Evolutionary conservation across 2,888 invertebrate genomes (phyloP), one percentile per base, ranked within the genome.

Genomic region (Incurvaria masculella): DNA sequence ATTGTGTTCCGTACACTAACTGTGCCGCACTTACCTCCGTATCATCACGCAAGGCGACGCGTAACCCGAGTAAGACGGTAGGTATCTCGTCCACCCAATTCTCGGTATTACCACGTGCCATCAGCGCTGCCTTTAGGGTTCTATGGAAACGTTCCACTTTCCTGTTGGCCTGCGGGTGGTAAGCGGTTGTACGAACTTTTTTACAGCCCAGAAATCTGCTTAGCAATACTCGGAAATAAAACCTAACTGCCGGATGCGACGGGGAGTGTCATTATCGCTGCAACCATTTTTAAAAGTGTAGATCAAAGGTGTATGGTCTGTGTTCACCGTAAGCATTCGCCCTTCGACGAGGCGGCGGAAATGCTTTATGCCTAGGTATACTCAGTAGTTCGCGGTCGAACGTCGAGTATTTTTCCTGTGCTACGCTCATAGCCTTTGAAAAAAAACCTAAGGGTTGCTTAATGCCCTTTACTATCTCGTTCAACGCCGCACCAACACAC

Each of bases 81-180:
- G 61, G 51, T 11, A 59, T 39, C 49, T 65, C 62, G 1, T 62
- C 48, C 1, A 59, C 61, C 21, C 62, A 56, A 1, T 47, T 27
- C 2, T 11, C 41, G 2, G 39, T 17, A 18, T 42, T 45, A 2
- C 47, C 18, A 4, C 46, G 21, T 8, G 47, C 48, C 11, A 40
- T 46, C 10, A 56, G 39, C 1, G 53, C 49, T 14, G 49, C 47
- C 21, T 54, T 54, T 4, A 53, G 17, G 2, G 47, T 38, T 2
- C 54, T 33, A 47, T 56, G 51, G 51, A 50, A 51, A 4, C 53
- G 33, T 38, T 57, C 54, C 2, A 56, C 47, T n/a, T 46, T 49
- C 2, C 55, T 53, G 33, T 57, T 56, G 11, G 47, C 39, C 18
- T 51, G 50, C 8, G 55, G 55, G 23, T 56, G 55, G 43, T 55